phyloP scores from a whole-genome alignment of 1,140 invertebrate genomes.

The Drosophila willistoni region DNA sequence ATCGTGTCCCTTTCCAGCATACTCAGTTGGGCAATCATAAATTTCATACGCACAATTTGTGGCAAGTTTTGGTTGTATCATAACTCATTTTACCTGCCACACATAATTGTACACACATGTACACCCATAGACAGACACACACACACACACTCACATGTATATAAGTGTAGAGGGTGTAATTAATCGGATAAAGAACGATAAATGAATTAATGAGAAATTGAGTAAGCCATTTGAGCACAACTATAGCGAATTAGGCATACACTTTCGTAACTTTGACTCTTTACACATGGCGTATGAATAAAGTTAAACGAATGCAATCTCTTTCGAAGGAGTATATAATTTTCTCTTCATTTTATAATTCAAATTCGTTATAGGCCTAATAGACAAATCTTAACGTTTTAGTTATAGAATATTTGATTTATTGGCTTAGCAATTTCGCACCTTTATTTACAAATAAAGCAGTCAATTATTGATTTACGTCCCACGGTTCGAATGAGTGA shows the following conservation, averaged over 20 bases:
- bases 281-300: not conserved
- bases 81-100: constrained; percentile 76
- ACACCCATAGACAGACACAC: not conserved
- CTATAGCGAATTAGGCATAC: constrained; percentile 41
- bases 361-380: no score
- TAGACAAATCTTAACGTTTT: no score
- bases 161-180: constrained; percentile 37
- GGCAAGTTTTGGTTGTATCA: constrained; percentile 39
- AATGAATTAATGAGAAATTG: constrained; percentile 44
- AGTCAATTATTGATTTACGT: no score
- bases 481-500: no score
- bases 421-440: no score
- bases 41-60: constrained; percentile 68
- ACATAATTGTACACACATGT: not conserved
- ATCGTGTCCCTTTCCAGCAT: not conserved
- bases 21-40: constrained; percentile 53
- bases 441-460: no score
- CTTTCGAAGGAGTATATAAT: not conserved
- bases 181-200: constrained; percentile 52
- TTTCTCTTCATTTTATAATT: no score
- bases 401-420: no score
- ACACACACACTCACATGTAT: not conserved
- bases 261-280: not conserved
- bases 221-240: not conserved
- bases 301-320: not conserved